phyloP scores from a whole-genome alignment of 2,888 invertebrate genomes.

The Girardia tigrina region DNA sequence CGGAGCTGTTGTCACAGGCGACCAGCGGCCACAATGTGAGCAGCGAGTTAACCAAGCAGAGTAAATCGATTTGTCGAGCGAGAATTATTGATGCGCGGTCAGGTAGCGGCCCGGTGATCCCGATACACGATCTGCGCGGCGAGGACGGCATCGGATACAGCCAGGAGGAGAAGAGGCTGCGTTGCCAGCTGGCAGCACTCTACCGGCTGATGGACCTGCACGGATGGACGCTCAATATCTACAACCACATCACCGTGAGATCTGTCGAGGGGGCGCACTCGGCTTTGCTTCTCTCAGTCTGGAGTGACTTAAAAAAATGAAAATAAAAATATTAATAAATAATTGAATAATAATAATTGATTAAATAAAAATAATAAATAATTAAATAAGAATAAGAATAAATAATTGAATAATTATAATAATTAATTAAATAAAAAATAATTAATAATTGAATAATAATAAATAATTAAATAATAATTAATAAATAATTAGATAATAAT shows the following conservation, averaged over 20 bases:
- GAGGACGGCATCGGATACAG: constrained; percentile 26
- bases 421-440: too few species aligned
- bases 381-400: too few species aligned
- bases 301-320: too few species aligned
- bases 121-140: constrained; percentile 36
- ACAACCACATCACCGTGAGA: constrained; percentile 37
- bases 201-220: constrained; percentile 36
- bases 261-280: too few species aligned
- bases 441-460: too few species aligned
- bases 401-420: too few species aligned
- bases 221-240: constrained; percentile 36
- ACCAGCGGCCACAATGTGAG: background rate
- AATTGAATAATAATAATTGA: too few species aligned
- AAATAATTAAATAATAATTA: too few species aligned
- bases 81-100: background rate
- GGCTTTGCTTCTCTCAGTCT: too few species aligned
- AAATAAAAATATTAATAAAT: too few species aligned
- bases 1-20: background rate
- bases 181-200: constrained; percentile 36
- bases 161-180: constrained; percentile 29
- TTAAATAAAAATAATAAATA: background rate
- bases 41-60: background rate
- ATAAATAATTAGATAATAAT: too few species aligned
- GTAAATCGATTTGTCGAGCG: background rate
- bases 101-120: constrained; percentile 32